phyloP scores from a whole-genome alignment of 2,797 vertebrate species.

The Lepilemur septentrionalis region DNA sequence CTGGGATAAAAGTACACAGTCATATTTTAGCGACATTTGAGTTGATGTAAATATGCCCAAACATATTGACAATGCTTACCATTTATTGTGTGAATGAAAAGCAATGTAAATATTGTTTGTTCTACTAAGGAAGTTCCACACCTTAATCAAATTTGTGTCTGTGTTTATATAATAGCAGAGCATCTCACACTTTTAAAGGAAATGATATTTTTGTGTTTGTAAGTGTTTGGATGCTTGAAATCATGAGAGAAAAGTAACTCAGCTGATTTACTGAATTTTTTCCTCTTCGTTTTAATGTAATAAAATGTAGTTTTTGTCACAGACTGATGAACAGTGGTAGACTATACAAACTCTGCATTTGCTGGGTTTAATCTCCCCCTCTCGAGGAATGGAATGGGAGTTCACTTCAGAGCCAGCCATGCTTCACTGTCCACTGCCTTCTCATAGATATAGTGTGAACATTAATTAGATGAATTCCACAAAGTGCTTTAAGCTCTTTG shows the following conservation, averaged over 20 bases:
- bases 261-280: neutral
- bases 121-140: neutral
- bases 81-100: constrained; percentile 36
- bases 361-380: neutral
- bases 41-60: neutral
- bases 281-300: neutral
- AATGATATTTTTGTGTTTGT: neutral
- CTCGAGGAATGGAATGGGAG: neutral
- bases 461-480: constrained; percentile 73
- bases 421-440: constrained; percentile 44
- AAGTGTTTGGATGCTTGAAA: neutral
- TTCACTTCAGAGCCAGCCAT: neutral
- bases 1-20: constrained; percentile 6
- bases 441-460: constrained; percentile 45
- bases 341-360: neutral
- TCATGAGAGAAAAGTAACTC: neutral
- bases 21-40: constrained; percentile 42
- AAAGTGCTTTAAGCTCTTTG: constrained; percentile 74
- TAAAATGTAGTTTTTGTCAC: constrained; percentile 5
- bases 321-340: neutral
- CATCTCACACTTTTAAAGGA: constrained; percentile 29
- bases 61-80: neutral
- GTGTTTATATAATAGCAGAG: neutral
- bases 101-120: constrained; percentile 25
- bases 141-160: constrained; percentile 6